These are phyloP conservation scores for Poicephalus meyeri DNA, from an alignment of 2,113 vertebrate species.

Conservation along the genomic window DNA sequence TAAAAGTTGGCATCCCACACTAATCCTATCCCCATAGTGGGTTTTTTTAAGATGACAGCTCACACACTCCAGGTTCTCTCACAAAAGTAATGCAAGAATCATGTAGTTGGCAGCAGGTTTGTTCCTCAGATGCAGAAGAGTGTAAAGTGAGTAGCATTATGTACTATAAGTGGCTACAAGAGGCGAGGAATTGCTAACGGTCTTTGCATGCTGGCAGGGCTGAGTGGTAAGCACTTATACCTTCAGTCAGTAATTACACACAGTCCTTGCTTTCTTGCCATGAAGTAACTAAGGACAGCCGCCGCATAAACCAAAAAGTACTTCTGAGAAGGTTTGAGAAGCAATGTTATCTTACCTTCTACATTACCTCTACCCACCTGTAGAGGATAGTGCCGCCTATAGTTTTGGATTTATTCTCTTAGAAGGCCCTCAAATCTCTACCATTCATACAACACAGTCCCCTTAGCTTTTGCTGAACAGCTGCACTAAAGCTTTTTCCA, in stretches of 20 bases:
- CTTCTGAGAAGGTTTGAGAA: not conserved
- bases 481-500: not conserved
- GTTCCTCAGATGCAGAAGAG: not conserved
- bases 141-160: not conserved
- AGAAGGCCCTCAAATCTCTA: not conserved
- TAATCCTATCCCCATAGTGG: fast-evolving
- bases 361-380: not conserved
- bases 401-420: not conserved
- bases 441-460: not conserved
- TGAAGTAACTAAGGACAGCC: not conserved
- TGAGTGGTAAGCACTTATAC: not conserved
- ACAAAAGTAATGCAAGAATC: not conserved
- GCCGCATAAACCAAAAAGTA: not conserved
- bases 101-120: not conserved
- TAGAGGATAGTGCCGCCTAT: not conserved
- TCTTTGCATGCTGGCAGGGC: not conserved
- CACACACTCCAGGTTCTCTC: not conserved
- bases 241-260: not conserved
- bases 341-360: not conserved
- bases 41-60: not conserved
- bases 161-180: not conserved
- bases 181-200: not conserved
- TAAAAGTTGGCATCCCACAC: not conserved
- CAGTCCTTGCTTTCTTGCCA: not conserved
- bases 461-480: not conserved